These are phyloP conservation scores for Amphipyra tragopoginis DNA, from an alignment of 2,888 invertebrate genomes.

Conservation along the genomic window DNA sequence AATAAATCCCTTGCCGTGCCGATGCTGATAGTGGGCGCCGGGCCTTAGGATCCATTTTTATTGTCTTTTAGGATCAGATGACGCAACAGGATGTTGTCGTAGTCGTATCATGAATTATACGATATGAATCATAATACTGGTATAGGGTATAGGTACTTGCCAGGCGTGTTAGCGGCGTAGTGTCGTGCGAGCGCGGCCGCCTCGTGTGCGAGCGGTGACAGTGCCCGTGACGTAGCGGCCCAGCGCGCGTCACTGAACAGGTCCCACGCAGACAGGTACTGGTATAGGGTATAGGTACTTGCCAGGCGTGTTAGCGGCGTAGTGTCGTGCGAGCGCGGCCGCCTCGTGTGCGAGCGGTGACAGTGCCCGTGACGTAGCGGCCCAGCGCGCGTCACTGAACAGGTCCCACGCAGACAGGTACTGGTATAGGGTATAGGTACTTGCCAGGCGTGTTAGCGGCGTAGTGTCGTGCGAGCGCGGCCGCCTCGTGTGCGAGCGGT, in stretches of 20 bases:
- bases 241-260: constrained; percentile 95
- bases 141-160: too few species aligned
- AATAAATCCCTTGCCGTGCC: too few species aligned
- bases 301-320: constrained; percentile 28
- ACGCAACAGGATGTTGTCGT: too few species aligned
- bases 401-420: constrained; percentile 96
- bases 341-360: constrained; percentile 92
- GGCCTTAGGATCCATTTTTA: too few species aligned
- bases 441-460: constrained; percentile 25
- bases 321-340: constrained; percentile 90
- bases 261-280: constrained; percentile 96
- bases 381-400: constrained; percentile 95
- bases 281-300: too few species aligned
- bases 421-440: too few species aligned
- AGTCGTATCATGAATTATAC: too few species aligned
- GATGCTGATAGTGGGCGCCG: too few species aligned
- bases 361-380: constrained; percentile 91
- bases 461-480: constrained; percentile 89
- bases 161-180: constrained; percentile 30
- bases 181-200: constrained; percentile 91
- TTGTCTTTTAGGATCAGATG: too few species aligned
- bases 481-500: constrained; percentile 92
- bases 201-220: constrained; percentile 91
- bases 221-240: constrained; percentile 91
- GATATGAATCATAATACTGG: too few species aligned